Base-by-base conservation (phyloP, 1,140 invertebrate species). In the Batillaria attramentaria region DNA sequence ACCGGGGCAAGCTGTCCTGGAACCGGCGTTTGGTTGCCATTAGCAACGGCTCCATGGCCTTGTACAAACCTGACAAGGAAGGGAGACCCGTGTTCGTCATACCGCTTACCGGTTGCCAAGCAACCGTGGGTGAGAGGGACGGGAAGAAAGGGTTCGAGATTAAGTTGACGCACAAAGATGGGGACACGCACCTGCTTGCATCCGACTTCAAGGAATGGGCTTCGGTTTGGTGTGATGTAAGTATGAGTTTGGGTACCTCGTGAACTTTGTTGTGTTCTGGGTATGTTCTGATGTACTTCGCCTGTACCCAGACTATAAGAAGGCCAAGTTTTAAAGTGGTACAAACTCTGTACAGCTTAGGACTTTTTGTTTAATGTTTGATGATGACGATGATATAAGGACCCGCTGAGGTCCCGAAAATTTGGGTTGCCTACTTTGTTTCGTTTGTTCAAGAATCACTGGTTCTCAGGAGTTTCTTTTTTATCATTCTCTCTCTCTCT, bases 171-270 rank as follows among this genome's bases (percentile, higher is more conserved):
- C 86, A 87, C 46, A 79, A 84, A 0, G 74, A 75, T 31, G 66
- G 79, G 16, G 86, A 87, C 43, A 43, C 77, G n/a, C 81, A 86
- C 72, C 41, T 77, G 20, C 85, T 87, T 54, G 75, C 83, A n/a
- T 82, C 84, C 3, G 86, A 87, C 68, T 83, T 84, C 43, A 86
- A 84, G 50, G 85, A 87, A 13, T 87, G 85, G 86, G 86, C 85
- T n/a, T 65, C 76, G 18, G 62, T 79, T 5, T 87, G 86, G 86
- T 79, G 73, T 72, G 86, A 87, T 57, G 86, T 87, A 46, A 77
- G 84, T 70, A 6, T 41, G 37, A 35, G 16, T 66, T 31, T 31
- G 31, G 28, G 28, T 5, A 5, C 6, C n/a, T 5, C 31, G 57
- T 50, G n/a, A n/a, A n/a, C n/a, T n/a, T n/a, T n/a, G n/a, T n/a